Conservation (phyloP, 1,140 invertebrate genomes). For the Penaeus vannamei region DNA sequence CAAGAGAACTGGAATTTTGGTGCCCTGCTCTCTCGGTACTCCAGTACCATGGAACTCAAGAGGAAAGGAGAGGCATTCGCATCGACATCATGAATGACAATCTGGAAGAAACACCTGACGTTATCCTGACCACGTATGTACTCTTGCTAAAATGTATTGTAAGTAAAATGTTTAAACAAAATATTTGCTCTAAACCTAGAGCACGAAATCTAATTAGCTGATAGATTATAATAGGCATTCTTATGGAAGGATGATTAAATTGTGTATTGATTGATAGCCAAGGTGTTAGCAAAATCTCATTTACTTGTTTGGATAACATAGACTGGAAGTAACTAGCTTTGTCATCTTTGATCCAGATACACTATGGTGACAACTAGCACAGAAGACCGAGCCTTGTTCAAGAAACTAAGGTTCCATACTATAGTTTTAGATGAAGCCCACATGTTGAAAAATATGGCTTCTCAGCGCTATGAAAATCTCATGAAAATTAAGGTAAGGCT, state of each 20-base stretch:
- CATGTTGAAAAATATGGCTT: conserved; percentile 98
- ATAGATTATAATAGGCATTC: not conserved
- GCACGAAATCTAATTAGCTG: conserved; percentile 27
- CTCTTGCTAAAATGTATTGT: not conserved
- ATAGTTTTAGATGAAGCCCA: conserved; percentile 98
- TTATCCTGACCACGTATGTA: conserved; percentile 87
- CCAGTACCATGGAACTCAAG: conserved; percentile 90
- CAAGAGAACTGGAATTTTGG: conserved; percentile 86
- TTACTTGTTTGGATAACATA: not conserved
- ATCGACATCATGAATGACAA: conserved; percentile 83
- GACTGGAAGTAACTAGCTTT: not conserved
- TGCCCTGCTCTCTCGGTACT: conserved; percentile 85
- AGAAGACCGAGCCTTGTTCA: conserved; percentile 93
- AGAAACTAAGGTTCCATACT: conserved; percentile 90
- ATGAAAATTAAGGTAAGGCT: conserved; percentile 85
- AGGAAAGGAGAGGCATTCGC: conserved; percentile 84
- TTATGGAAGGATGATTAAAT: conserved; percentile 1
- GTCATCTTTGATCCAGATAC: conserved; percentile 75
- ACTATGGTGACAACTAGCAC: conserved; percentile 85
- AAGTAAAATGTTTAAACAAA: not conserved
- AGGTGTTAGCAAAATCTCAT: not conserved
- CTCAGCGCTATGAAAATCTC: conserved; percentile 89
- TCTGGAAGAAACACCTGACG: conserved; percentile 79
- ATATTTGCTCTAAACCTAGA: too few species aligned
- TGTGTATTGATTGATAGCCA: not conserved